Conservation (phyloP, 2,888 invertebrate genomes). For the Cosmopolites sordidus region DNA sequence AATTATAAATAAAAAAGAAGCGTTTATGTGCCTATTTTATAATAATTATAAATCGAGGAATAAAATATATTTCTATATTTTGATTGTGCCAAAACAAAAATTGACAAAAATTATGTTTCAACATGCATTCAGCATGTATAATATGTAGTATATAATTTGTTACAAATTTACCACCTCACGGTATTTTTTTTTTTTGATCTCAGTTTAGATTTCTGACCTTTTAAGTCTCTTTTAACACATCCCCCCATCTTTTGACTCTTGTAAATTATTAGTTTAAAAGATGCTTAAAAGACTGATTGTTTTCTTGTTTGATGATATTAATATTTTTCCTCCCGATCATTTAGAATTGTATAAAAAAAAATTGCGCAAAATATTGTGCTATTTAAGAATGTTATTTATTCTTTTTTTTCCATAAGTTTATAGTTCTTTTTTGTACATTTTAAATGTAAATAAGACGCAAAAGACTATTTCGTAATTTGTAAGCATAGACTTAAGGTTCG, state of each 20-base stretch:
- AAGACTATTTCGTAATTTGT: constrained; percentile 6
- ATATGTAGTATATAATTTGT: too few relatives aligned
- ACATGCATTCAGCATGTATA: neutral
- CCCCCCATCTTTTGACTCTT: neutral
- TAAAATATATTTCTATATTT: neutral
- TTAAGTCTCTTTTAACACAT: constrained; percentile 13
- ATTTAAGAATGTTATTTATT: constrained; percentile 13
- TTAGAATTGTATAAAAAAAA: constrained; percentile 10
- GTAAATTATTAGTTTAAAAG: constrained; percentile 4
- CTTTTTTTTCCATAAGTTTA: constrained; percentile 18
- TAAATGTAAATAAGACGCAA: constrained; percentile 4
- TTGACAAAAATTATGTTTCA: neutral
- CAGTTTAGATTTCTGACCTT: constrained; percentile 9
- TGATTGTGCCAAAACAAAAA: neutral
- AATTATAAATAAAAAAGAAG: neutral
- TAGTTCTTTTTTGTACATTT: constrained; percentile 22
- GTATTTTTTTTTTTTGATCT: constrained; percentile 12
- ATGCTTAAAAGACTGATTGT: constrained; percentile 12
- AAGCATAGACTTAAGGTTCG: neutral
- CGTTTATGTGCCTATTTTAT: neutral
- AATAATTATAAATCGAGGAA: neutral
- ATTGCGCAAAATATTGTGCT: constrained; percentile 17
- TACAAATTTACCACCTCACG: neutral
- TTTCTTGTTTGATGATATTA: neutral
- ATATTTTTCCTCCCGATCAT: neutral